Evolutionary conservation across 35 echinoderm and acorn worm genomes (phyloP).

Genomic region (Ophioderma brevispina): DNA sequence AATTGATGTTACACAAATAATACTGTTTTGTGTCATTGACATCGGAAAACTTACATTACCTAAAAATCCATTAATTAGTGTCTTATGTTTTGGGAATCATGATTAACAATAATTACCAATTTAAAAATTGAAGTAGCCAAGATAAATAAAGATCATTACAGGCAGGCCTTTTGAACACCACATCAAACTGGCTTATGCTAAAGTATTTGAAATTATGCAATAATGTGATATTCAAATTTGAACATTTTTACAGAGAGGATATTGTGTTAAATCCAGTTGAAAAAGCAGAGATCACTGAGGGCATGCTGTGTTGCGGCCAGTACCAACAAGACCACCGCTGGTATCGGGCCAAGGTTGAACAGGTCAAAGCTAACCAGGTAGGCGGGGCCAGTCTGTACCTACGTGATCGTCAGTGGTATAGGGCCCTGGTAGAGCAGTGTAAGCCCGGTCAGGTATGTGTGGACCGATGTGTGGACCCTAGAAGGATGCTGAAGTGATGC

Average conservation of each 20-base stretch:
- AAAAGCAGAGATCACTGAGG: slow-evolving; percentile 59
- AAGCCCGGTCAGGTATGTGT: neutral
- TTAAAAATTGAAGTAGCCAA: too few relatives aligned
- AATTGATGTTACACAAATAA: too few relatives aligned
- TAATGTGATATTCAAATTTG: too few relatives aligned
- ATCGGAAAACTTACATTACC: too few relatives aligned
- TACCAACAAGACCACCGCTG: slow-evolving; percentile 90
- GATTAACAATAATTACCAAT: too few relatives aligned
- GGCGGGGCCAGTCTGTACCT: neutral
- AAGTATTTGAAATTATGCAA: too few relatives aligned
- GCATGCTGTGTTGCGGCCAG: slow-evolving; percentile 75
- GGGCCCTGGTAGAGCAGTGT: neutral
- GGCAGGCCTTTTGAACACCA: neutral
- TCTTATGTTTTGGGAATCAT: too few relatives aligned
- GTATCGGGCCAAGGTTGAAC: slow-evolving; percentile 88
- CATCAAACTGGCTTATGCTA: too few relatives aligned
- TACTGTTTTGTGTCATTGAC: too few relatives aligned
- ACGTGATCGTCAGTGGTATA: neutral
- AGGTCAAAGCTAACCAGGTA: slow-evolving; percentile 70
- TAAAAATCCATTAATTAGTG: too few relatives aligned
- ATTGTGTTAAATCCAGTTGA: neutral
- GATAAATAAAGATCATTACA: neutral
- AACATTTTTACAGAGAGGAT: slow-evolving; percentile 20
- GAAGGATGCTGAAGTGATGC: too few relatives aligned
- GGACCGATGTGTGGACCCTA: too few relatives aligned